Evolutionary conservation across 2,888 invertebrate genomes (phyloP), one percentile per base, ranked within the genome.

Genomic region (Luperina nickerlii): DNA sequence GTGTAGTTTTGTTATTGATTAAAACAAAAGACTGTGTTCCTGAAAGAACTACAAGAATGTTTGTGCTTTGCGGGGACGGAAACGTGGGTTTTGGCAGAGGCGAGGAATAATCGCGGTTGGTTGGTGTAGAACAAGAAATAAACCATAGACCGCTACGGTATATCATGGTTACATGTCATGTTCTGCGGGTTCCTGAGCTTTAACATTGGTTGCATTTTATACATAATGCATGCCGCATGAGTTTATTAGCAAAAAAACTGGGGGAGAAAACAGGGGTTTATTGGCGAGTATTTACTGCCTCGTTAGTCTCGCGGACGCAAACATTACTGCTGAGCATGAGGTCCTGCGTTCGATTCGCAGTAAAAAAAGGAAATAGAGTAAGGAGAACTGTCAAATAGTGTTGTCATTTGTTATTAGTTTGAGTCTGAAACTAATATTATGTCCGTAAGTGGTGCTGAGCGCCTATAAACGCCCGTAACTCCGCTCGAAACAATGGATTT

Each of bases 11-110:
- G 45, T 67, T 75, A 79, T 74, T 78, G 85, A 79, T 76, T 81
- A 69, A 79, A 87, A 87, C 78, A 86, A 79, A 79, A 84, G 32
- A 71, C 76, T 62, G 13, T 63, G 42, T 65, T 76, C n/a, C 60
- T 68, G 15, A 32, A 51, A 68, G 42, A 79, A 76, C 62, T 57
- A 69, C 11, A 66, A 71, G 51, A 78, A 70, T 63, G 42, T 70
- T 81, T 38, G 15, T 54, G 62, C 13, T 54, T 24, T 74, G 48
- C 65, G 60, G 51, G 45, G 27, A 5, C 51, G 72, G 85, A 72
- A 85, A 83, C 62, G 8, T 38, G 20, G 38, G 71, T 45, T 82
- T 85, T 84, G 86, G 84, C 86, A 74, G 18, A 45, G 60, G 13
- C 27, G 1, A 15, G 20, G 85, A 81, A 69, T 72, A 69, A 69